phyloP scores from a whole-genome alignment of 2,888 invertebrate genomes.

The Eulithis testata region DNA sequence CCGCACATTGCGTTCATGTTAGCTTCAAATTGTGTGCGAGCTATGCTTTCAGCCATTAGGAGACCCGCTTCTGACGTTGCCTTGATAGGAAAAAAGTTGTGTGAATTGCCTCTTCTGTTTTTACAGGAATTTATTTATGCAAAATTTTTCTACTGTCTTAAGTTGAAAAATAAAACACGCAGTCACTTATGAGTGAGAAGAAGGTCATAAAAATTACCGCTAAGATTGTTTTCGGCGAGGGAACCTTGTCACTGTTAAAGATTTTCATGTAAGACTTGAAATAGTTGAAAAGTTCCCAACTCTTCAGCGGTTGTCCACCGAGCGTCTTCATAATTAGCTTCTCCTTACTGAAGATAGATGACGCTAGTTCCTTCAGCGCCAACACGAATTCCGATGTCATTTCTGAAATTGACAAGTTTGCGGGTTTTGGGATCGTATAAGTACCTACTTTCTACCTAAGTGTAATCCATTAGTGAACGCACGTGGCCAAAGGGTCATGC shows the following conservation, averaged over 20 bases:
- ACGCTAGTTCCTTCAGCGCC: conserved; percentile 15
- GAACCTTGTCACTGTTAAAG: conserved; percentile 31
- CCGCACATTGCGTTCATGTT: conserved; percentile 27
- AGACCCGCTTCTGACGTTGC: conserved; percentile 27
- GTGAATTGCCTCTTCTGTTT: not conserved
- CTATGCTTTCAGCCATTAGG: conserved; percentile 20
- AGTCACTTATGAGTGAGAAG: no score
- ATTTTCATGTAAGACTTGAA: conserved; percentile 27
- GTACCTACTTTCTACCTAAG: no score
- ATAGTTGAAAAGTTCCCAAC: conserved; percentile 23
- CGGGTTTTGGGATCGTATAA: no score
- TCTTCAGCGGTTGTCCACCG: conserved; percentile 20
- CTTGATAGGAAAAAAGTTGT: conserved; percentile 9
- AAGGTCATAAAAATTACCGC: conserved; percentile 4
- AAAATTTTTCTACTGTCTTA: not conserved
- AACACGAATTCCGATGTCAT: conserved; percentile 7
- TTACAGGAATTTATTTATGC: not conserved
- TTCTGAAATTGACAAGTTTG: conserved; percentile 20
- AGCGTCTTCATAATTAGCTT: conserved; percentile 24
- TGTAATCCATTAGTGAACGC: no score
- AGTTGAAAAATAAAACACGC: no score
- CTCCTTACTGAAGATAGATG: conserved; percentile 17
- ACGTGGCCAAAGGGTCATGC: no score
- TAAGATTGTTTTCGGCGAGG: conserved; percentile 7
- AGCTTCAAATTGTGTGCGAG: conserved; percentile 22